Evolutionary conservation across 2,888 invertebrate species (phyloP).

Genomic region (Polyommatus iphigenia): DNA sequence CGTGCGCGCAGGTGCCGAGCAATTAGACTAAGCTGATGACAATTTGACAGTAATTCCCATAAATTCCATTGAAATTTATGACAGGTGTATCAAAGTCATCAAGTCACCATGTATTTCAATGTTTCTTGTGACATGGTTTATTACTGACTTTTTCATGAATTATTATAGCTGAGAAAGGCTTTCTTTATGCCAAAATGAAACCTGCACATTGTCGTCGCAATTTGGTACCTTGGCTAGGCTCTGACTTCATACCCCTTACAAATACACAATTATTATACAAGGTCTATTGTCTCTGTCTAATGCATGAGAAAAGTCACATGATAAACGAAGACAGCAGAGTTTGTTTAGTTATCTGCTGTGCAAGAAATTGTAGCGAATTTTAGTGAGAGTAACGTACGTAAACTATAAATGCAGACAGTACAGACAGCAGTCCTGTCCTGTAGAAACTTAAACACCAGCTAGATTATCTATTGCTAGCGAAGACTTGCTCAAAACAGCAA

Average conservation of each 20-base stretch:
- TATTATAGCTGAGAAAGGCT: neutral
- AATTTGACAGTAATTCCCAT: conserved; percentile 27
- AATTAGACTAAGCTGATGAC: conserved; percentile 23
- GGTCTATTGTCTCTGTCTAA: too few relatives aligned
- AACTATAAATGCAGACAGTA: too few relatives aligned
- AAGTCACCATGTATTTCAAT: neutral
- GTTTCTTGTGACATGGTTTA: neutral
- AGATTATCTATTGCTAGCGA: neutral
- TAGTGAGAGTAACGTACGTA: too few relatives aligned
- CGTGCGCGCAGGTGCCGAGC: conserved; percentile 22
- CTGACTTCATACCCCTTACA: too few relatives aligned
- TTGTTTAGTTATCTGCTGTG: too few relatives aligned
- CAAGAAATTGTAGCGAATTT: too few relatives aligned
- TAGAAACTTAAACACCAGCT: neutral
- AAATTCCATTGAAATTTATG: conserved; percentile 25
- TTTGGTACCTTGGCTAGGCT: neutral
- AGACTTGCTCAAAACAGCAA: neutral
- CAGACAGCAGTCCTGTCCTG: neutral
- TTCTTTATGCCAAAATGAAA: neutral
- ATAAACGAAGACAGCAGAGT: too few relatives aligned
- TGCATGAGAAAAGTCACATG: too few relatives aligned
- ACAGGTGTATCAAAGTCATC: conserved; percentile 21
- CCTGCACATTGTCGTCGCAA: neutral
- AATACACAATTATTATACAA: too few relatives aligned
- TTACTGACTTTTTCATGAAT: neutral